Evolutionary conservation across 2,113 vertebrate species (phyloP), one percentile per base, ranked within the genome.

Genomic region (Pongo abelii): DNA sequence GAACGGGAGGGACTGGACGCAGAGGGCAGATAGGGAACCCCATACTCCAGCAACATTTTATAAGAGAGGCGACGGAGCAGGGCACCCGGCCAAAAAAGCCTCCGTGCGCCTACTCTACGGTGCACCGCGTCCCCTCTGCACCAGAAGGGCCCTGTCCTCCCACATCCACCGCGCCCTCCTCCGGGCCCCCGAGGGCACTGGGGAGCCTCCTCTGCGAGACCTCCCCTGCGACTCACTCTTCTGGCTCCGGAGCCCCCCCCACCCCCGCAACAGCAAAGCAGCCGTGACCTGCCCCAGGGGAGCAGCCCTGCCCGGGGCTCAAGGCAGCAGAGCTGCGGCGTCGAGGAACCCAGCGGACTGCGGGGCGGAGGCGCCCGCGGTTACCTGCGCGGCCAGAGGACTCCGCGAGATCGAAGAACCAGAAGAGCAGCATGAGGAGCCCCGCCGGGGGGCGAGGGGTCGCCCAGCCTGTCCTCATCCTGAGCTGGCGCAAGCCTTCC

Each of bases 371-470:
- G 32, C 30, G 79, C 52, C 13, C 43, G n/a, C 40, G 23, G 88
- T 98, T 98, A 99, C 98, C 98, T 98, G 98, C 38, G 80, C 1
- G 25, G 70, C 70, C 70, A 1, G 92, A 77, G 38, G 93, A 40
- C 22, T 92, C 84, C 59, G 32, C 50, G 22, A 69, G 80, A 8
- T 72, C 94, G 1, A 95, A 70, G 96, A 94, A 97, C 57, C 75
- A 14, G 25, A 84, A 85, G 17, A 98, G 74, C 20, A 98, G 97
- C 38, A 93, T 2, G 10, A 97, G 48, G 22, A 96, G 94, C 89
- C 85, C 93, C 18, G 25, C 96, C 6, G 90, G 91, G 13, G 20
- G 4, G 84, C 43, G 2, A 52, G 59, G 70, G 67, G 25, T 75
- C 2, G 43, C 52, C 97, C 93, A 2, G 64, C 6, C 70, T 46